These are phyloP conservation scores for Cariama cristata DNA, from an alignment of 2,113 vertebrate species.

Conservation along the genomic window DNA sequence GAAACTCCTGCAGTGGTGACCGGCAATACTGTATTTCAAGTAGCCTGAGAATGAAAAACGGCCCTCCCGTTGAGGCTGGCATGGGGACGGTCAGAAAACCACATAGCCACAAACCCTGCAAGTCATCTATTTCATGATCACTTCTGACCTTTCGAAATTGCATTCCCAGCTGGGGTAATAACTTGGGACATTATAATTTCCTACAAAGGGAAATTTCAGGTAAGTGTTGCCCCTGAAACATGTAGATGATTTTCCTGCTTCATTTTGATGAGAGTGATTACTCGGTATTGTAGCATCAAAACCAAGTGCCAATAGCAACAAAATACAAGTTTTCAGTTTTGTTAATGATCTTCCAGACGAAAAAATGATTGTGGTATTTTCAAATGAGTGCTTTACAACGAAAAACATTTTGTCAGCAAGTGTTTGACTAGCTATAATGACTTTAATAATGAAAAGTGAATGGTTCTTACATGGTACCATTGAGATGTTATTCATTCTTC, in stretches of 20 bases:
- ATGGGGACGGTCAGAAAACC: neutral
- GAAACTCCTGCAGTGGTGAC: neutral
- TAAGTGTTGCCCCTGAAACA: neutral
- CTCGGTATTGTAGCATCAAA: neutral
- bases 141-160: neutral
- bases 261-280: neutral
- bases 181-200: neutral
- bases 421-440: neutral
- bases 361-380: neutral
- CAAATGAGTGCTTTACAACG: neutral
- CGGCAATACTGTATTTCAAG: neutral
- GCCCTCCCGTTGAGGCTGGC: neutral
- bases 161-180: neutral
- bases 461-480: neutral
- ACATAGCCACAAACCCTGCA: neutral
- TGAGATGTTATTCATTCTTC: neutral
- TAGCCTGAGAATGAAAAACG: neutral
- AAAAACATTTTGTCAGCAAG: neutral
- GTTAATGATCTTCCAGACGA: neutral
- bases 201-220: neutral
- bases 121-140: neutral
- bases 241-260: neutral
- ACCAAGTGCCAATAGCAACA: accelerated
- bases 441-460: neutral
- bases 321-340: neutral